These are phyloP conservation scores for Hydra vulgaris DNA, from an alignment of 30 jellyfish, hydroid and myxozoan genomes.

Conservation along the genomic window DNA sequence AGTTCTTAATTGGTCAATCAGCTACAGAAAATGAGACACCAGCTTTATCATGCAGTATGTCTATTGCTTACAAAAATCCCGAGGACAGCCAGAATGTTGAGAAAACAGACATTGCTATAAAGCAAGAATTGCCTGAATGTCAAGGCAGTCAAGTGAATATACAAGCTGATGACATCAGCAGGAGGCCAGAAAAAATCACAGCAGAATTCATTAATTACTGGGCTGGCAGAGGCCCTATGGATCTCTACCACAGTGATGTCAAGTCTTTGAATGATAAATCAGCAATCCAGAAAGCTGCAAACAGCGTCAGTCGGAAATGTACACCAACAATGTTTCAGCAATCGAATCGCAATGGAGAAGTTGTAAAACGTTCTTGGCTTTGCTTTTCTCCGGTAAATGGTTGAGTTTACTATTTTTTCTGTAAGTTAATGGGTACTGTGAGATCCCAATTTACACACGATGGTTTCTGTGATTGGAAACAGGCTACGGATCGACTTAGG, in stretches of 20 bases:
- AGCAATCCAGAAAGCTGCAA: neutral
- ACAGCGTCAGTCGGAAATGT: conserved; percentile 2
- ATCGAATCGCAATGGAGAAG: neutral
- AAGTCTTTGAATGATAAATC: neutral
- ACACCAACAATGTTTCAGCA: neutral
- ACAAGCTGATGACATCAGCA: neutral
- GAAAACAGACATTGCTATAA: neutral
- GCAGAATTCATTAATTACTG: neutral
- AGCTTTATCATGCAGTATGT: neutral
- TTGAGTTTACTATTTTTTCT: neutral
- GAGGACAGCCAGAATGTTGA: neutral
- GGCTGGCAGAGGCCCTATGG: neutral
- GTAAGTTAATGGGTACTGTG: conserved; percentile 3
- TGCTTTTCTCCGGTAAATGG: too few relatives aligned
- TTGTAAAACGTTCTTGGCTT: conserved; percentile 7
- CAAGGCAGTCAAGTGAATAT: neutral
- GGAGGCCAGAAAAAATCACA: neutral
- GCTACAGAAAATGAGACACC: neutral
- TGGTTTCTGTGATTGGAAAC: neutral
- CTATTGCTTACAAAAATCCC: neutral
- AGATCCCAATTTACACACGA: too few relatives aligned
- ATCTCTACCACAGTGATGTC: neutral
- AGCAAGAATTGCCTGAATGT: neutral
- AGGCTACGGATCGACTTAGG: neutral
- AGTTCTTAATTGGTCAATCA: neutral